Conservation (phyloP, 2,888 invertebrate species). For the Ypsolopha sequella region DNA sequence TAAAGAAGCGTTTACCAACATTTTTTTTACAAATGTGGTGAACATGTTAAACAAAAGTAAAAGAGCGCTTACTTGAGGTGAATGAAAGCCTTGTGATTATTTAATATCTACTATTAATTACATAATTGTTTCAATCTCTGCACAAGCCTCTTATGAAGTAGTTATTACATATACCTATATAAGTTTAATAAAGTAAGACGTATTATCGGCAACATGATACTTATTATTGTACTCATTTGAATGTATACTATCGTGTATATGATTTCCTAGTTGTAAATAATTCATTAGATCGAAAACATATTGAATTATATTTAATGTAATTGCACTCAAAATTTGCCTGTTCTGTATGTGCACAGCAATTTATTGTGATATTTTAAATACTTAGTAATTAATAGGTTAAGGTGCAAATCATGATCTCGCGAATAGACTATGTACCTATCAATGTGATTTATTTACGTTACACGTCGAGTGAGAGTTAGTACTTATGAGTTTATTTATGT, state of each 20-base stretch:
- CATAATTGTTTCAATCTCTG: not conserved
- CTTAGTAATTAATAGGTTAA: constrained; percentile 65
- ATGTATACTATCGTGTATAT: constrained; percentile 7
- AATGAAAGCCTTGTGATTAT: not conserved
- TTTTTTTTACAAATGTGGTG: no score
- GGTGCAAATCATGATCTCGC: constrained; percentile 58
- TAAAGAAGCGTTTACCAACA: no score
- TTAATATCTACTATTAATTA: not conserved
- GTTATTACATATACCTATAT: not conserved
- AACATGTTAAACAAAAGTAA: no score
- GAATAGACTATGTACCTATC: constrained; percentile 59
- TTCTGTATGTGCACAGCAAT: constrained; percentile 71
- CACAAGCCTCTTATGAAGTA: not conserved
- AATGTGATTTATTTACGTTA: constrained; percentile 48
- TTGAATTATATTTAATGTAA: constrained; percentile 52
- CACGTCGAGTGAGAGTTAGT: not conserved
- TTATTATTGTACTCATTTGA: not conserved
- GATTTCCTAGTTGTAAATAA: constrained; percentile 26
- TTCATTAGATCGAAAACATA: constrained; percentile 42
- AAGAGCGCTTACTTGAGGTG: no score
- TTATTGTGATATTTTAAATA: constrained; percentile 72
- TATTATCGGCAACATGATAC: constrained; percentile 19
- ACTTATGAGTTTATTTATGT: not conserved
- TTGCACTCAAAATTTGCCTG: constrained; percentile 70
- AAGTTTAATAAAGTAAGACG: constrained; percentile 13